These are phyloP conservation scores for Ellobius talpinus DNA, from an alignment of 2,113 vertebrate species.

Conservation along the genomic window DNA sequence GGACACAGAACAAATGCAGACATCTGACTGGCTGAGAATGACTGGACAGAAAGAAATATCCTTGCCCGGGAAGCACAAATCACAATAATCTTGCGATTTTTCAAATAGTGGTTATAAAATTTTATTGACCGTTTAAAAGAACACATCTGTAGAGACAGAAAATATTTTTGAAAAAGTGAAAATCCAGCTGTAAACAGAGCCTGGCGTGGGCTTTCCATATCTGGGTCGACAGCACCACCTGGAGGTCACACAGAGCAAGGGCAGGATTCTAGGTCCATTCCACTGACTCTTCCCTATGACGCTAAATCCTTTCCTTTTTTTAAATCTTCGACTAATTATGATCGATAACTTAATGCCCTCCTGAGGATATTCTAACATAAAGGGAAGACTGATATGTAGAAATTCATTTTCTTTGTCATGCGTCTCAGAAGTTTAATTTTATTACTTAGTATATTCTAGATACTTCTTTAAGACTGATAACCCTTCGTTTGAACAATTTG, in stretches of 20 bases:
- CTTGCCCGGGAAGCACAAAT: slow-evolving; percentile 72
- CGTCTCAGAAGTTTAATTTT: slow-evolving; percentile 27
- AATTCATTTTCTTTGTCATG: slow-evolving; percentile 26
- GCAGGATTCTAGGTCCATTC: background rate
- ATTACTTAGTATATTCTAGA: background rate
- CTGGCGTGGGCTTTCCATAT: background rate
- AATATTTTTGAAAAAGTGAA: slow-evolving; percentile 51
- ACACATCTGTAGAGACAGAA: slow-evolving; percentile 79
- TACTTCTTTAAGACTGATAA: slow-evolving; percentile 8
- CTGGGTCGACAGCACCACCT: slow-evolving; percentile 84
- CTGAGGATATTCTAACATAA: background rate
- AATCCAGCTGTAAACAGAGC: slow-evolving; percentile 57
- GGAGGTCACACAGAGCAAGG: slow-evolving; percentile 55
- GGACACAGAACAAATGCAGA: background rate
- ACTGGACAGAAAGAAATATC: slow-evolving; percentile 57
- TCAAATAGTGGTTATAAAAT: slow-evolving; percentile 82
- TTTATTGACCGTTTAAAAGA: slow-evolving; percentile 82
- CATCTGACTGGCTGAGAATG: background rate
- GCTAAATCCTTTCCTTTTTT: background rate
- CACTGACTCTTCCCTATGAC: background rate
- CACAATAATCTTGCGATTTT: slow-evolving; percentile 78
- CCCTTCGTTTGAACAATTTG: background rate
- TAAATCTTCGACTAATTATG: slow-evolving; percentile 52
- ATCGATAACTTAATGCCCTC: slow-evolving; percentile 16
- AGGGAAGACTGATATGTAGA: background rate